These are phyloP conservation scores for Vultur gryphus DNA, from an alignment of 2,797 vertebrate genomes.

Conservation along the genomic window DNA sequence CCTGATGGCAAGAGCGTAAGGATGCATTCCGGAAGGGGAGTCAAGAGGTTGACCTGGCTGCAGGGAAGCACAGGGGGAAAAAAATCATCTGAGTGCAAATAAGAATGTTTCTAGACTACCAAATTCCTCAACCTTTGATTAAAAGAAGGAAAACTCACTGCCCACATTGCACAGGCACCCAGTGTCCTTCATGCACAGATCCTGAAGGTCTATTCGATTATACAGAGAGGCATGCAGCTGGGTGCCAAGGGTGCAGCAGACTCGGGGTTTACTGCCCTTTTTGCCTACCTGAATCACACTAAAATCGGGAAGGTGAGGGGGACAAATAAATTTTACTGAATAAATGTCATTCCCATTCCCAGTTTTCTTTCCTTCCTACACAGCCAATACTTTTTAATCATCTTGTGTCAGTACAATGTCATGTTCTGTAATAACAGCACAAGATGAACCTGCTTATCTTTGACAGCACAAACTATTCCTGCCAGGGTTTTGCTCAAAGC, in stretches of 20 bases:
- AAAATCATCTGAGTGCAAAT: background rate
- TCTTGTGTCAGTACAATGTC: background rate
- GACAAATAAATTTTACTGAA: background rate
- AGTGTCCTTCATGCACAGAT: fast-evolving
- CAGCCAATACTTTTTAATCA: background rate
- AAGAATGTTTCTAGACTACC: background rate
- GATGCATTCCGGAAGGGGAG: background rate
- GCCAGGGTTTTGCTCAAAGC: background rate
- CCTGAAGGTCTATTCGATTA: background rate
- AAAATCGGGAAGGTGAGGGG: background rate
- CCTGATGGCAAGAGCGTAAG: background rate
- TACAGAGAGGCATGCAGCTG: background rate
- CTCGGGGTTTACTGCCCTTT: background rate
- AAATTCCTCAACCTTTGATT: background rate
- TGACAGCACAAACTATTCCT: background rate
- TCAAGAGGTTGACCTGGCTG: background rate
- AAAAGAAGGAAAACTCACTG: background rate
- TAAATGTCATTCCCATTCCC: background rate
- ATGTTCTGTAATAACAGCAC: background rate
- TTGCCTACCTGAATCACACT: background rate
- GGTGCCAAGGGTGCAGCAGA: background rate
- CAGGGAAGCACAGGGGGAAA: background rate
- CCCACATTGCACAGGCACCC: background rate
- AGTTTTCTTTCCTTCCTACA: background rate
- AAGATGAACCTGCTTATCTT: background rate